Evolutionary conservation across 2,113 vertebrate species (phyloP).

Genomic region (Apistogramma diplotaenia): DNA sequence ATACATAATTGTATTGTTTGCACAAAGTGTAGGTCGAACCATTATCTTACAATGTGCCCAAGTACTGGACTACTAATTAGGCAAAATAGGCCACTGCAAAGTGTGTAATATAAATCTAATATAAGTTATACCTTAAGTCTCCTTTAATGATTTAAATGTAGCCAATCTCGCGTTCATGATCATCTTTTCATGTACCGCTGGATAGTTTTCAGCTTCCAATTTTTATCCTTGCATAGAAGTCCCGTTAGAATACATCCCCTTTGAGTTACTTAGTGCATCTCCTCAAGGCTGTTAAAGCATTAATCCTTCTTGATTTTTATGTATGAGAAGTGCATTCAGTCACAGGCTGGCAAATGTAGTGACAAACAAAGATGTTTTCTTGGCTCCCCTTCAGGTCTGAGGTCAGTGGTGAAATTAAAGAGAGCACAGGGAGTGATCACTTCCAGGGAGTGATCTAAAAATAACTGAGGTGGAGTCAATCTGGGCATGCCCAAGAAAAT

Average conservation of each 20-base stretch:
- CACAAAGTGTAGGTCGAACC: background rate
- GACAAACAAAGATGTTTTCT: background rate
- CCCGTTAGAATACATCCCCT: background rate
- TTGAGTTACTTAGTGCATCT: background rate
- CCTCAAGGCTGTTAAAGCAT: background rate
- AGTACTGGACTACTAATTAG: background rate
- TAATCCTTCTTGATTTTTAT: background rate
- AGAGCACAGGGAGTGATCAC: no score
- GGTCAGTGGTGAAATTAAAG: background rate
- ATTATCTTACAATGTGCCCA: background rate
- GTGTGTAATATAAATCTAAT: background rate
- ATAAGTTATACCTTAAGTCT: background rate
- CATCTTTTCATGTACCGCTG: background rate
- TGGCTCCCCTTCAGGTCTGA: background rate
- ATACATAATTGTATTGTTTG: background rate
- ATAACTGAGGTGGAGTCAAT: no score
- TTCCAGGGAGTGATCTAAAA: no score
- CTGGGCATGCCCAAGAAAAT: no score
- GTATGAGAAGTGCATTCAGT: background rate
- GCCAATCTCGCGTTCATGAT: background rate
- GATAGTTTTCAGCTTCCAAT: accelerated
- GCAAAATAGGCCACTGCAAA: background rate
- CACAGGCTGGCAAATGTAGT: background rate
- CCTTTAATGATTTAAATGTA: background rate
- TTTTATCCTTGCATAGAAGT: background rate